Conservation (phyloP, 2,113 vertebrate genomes). For the Thermophis baileyi region DNA sequence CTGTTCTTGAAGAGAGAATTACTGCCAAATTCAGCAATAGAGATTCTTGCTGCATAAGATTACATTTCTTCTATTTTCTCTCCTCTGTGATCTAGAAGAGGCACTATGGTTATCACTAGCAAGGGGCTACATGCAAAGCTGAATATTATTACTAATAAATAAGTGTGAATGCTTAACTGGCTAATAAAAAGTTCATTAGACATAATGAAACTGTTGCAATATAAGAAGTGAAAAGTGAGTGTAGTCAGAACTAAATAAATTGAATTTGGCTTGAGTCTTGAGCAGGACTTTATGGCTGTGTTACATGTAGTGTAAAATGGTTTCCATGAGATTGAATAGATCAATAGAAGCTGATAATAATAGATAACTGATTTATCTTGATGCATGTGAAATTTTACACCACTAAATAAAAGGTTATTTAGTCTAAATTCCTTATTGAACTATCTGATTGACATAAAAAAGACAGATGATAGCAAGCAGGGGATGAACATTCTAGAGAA, state of each 20-base stretch:
- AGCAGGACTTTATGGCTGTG: conserved; percentile 28
- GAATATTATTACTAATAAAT: conserved; percentile 20
- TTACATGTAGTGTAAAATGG: conserved; percentile 20
- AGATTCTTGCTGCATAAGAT: conserved; percentile 33
- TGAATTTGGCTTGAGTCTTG: not conserved
- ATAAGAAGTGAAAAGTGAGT: not conserved
- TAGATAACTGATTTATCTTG: not conserved
- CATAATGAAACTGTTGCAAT: conserved; percentile 30
- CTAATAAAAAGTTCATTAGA: conserved; percentile 38
- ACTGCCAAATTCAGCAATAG: conserved; percentile 41
- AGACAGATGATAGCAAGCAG: not conserved
- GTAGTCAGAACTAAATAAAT: conserved; percentile 25
- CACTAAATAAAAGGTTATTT: not conserved
- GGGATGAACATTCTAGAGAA: not conserved
- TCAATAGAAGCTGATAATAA: conserved; percentile 25
- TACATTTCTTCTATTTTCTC: conserved; percentile 15
- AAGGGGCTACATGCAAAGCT: conserved; percentile 33
- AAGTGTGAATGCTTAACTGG: conserved; percentile 14
- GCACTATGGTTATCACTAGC: not conserved
- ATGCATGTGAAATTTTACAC: not conserved
- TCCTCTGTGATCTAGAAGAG: not conserved
- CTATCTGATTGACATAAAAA: not conserved
- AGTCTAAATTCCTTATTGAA: not conserved
- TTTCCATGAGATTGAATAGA: conserved; percentile 32
- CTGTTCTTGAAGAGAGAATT: conserved; percentile 7